Conservation (phyloP, 92 coral and sea anemone genomes). For the Porites rus region DNA sequence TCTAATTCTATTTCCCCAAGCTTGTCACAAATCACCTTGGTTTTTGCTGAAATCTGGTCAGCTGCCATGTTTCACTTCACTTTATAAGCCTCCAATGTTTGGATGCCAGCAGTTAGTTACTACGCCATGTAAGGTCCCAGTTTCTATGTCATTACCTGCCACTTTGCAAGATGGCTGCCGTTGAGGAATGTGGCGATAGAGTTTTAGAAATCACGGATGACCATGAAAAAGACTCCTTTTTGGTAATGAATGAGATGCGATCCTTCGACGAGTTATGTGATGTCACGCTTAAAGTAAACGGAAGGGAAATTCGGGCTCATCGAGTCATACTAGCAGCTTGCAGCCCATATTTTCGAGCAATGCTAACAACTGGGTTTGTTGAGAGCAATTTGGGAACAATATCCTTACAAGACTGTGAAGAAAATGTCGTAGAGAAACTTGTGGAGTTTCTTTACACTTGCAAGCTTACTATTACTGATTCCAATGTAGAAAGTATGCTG, state of each 20-base stretch:
- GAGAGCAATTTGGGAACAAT: constrained; percentile 78
- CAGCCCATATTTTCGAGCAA: constrained; percentile 93
- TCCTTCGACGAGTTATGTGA: constrained; percentile 84
- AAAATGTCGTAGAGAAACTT: constrained; percentile 74
- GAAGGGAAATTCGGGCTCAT: constrained; percentile 84
- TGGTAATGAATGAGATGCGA: constrained; percentile 82
- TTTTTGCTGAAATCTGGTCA: not conserved
- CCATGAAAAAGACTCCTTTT: constrained; percentile 76
- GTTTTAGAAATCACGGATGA: constrained; percentile 51
- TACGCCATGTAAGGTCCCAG: not conserved
- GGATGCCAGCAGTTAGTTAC: not conserved
- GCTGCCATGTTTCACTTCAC: not conserved
- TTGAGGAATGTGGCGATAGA: constrained; percentile 18
- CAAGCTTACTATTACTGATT: constrained; percentile 68
- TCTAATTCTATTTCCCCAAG: constrained; percentile 31
- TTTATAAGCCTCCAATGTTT: not conserved
- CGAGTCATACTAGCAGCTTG: constrained; percentile 90
- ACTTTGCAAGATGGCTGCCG: constrained; percentile 52
- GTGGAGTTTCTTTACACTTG: constrained; percentile 87
- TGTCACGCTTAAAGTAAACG: constrained; percentile 78
- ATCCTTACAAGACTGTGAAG: constrained; percentile 82
- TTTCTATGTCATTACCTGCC: not conserved
- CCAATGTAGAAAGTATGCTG: constrained; percentile 74
- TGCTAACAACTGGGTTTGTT: constrained; percentile 84
- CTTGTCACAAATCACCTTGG: not conserved